Evolutionary conservation across 2,888 invertebrate species (phyloP).

Genomic region (Agrenia bidenticulata): DNA sequence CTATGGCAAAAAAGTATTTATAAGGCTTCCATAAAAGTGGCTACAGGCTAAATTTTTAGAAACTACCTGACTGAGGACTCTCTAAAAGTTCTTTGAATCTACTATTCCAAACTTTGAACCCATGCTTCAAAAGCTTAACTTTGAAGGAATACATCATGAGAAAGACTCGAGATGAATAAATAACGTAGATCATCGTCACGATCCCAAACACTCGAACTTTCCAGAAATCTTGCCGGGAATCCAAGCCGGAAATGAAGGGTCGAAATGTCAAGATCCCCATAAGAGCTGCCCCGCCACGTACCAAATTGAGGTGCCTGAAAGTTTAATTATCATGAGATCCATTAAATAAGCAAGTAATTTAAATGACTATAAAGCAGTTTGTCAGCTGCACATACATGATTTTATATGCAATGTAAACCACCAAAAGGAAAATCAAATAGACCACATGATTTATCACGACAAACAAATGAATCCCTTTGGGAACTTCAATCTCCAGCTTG

Average conservation of each 20-base stretch:
- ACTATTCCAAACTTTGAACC: slow-evolving; percentile 44
- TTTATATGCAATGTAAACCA: slow-evolving; percentile 33
- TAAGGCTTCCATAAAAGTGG: neutral
- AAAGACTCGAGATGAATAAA: slow-evolving; percentile 42
- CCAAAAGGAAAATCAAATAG: slow-evolving; percentile 37
- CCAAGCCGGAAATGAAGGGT: slow-evolving; percentile 28
- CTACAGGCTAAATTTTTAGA: slow-evolving; percentile 11
- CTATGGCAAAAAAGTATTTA: neutral
- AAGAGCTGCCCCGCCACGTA: slow-evolving; percentile 35
- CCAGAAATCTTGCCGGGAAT: neutral
- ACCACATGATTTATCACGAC: slow-evolving; percentile 37
- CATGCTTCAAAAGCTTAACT: slow-evolving; percentile 36
- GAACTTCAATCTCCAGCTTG: slow-evolving; percentile 30
- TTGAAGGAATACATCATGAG: slow-evolving; percentile 49
- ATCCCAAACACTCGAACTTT: slow-evolving; percentile 35
- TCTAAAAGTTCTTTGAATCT: slow-evolving; percentile 31
- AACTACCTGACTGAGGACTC: slow-evolving; percentile 10
- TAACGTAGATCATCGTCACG: slow-evolving; percentile 40
- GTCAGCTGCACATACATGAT: slow-evolving; percentile 27
- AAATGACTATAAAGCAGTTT: no score
- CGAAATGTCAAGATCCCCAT: slow-evolving; percentile 38
- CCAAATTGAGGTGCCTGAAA: slow-evolving; percentile 27
- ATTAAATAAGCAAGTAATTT: neutral
- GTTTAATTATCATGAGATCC: no score
- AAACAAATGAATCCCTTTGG: slow-evolving; percentile 32